Evolutionary conservation across 2,888 invertebrate species (phyloP).

Genomic region (Eumacrocentrus americanus): DNA sequence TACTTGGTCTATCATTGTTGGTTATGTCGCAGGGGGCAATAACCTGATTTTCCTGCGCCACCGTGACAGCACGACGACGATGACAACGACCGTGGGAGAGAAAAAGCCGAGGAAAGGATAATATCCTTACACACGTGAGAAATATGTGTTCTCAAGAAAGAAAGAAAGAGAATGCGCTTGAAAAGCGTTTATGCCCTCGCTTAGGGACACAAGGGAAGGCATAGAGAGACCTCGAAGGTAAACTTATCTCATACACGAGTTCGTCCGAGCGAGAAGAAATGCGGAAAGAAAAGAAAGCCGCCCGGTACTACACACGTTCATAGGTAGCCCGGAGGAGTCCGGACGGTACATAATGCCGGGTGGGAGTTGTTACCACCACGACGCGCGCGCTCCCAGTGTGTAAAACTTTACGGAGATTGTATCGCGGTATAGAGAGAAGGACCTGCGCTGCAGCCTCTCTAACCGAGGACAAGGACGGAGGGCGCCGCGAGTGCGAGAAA

Average conservation of each 20-base stretch:
- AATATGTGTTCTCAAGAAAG: not conserved
- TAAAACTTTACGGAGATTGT: slow-evolving; percentile 30
- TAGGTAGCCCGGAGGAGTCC: slow-evolving; percentile 14
- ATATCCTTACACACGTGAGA: not conserved
- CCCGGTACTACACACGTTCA: not conserved
- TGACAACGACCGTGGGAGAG: slow-evolving; percentile 30
- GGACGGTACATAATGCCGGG: not conserved
- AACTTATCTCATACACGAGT: slow-evolving; percentile 13
- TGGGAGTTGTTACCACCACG: slow-evolving; percentile 22
- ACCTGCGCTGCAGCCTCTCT: slow-evolving; percentile 22
- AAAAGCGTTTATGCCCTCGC: not conserved
- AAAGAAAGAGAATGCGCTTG: not conserved
- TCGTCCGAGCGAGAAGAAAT: slow-evolving; percentile 17
- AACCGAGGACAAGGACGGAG: slow-evolving; percentile 19
- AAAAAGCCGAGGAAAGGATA: slow-evolving; percentile 11
- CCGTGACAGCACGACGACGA: slow-evolving; percentile 22
- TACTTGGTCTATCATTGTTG: slow-evolving; percentile 26
- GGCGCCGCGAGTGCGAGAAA: not conserved
- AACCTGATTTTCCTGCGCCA: slow-evolving; percentile 32
- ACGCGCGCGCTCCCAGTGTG: slow-evolving; percentile 26
- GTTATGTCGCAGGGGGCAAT: slow-evolving; percentile 31
- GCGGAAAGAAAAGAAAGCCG: slow-evolving; percentile 22
- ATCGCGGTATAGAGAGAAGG: slow-evolving; percentile 22
- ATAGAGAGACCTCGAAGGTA: not conserved
- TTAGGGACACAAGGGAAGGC: slow-evolving; percentile 5